Base-by-base conservation (phyloP, 2,888 invertebrate genomes). In the Nudaria mundana region DNA sequence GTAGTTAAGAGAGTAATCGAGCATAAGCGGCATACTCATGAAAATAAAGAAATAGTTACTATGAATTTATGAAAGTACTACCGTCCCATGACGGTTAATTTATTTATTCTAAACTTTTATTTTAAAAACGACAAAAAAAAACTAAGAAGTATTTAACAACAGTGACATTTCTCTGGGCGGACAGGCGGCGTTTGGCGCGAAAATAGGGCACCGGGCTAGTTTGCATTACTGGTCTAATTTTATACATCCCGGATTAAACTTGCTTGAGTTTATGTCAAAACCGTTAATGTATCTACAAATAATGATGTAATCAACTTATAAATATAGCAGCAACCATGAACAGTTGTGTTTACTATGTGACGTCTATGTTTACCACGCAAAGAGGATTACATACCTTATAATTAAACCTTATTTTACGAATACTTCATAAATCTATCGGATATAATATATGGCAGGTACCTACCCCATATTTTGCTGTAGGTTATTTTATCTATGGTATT, bases 301-400 rank as follows among this genome's bases (percentile, higher is more conserved):
- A 51, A 40, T 57, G 42, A 51, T 46, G 43, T 54, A 55, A 56
- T 51, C 28, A 40, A 45, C 38, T 44, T 31, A 16, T 36, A 24
- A 44, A 52, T 31, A 43, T 31, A 26, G 24, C 11, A 16, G 33
- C 37, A 24, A 45, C 44, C 40, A 25, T 20, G n/a, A 49, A 44
- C 52, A 48, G 30, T 50, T 42, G 6, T 59, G 60, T 58, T 59
- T 56, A 48, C 56, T 11, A 26, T 30, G 37, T 48, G 47, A 52
- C 48, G 51, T 26, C 25, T 5, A 22, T 31, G 20, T 31, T 32
- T 32, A 32, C 32, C 22, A 14, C 13, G 23, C 23, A 14, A 32
- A 8, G n/a, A 7, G 10, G 15, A 24, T 32, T 23, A 32, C 24
- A 13, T 31, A 22, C 20, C n/a, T n/a, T n/a, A n/a, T n/a, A n/a